These are phyloP conservation scores for Troides helena DNA, from an alignment of 2,888 invertebrate species.

Conservation along the genomic window DNA sequence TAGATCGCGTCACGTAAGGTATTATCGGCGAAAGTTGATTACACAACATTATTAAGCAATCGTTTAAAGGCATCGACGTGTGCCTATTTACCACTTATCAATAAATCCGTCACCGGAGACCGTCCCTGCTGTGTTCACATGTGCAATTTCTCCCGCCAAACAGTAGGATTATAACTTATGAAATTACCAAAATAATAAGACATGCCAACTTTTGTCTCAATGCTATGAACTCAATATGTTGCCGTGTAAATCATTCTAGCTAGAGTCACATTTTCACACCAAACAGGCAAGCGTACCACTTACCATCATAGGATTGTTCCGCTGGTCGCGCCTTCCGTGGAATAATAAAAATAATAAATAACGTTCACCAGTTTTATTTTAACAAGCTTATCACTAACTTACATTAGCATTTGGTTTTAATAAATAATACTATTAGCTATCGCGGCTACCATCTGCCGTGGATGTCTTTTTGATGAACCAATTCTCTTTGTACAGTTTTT, in stretches of 20 bases:
- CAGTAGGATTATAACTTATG: too few species aligned
- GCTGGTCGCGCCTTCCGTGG: too few species aligned
- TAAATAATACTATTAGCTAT: slow-evolving; percentile 68
- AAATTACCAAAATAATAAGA: too few species aligned
- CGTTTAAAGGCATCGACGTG: background rate
- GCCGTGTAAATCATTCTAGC: too few species aligned
- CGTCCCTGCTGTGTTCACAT: too few species aligned
- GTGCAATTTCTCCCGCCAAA: too few species aligned
- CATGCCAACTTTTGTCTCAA: too few species aligned
- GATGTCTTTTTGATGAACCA: slow-evolving; percentile 73
- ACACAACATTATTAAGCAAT: slow-evolving; percentile 43
- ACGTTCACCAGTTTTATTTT: slow-evolving; percentile 38
- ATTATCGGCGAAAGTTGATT: slow-evolving; percentile 69
- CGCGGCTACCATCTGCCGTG: slow-evolving; percentile 57
- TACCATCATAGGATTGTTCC: too few species aligned
- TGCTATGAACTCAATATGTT: too few species aligned
- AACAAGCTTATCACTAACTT: slow-evolving; percentile 43
- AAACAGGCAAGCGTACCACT: too few species aligned
- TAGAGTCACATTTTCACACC: too few species aligned
- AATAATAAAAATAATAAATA: slow-evolving; percentile 28
- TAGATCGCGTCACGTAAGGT: slow-evolving; percentile 63
- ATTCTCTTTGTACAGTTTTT: slow-evolving; percentile 73
- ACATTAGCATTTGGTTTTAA: slow-evolving; percentile 41
- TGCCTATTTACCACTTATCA: background rate
- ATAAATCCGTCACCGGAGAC: too few species aligned